A percentile compares a stretch with the other conserved stretches of the same genome.
phyloP scores from a whole-genome alignment of 2,797 vertebrate genomes.

The Chromis chromis region DNA sequence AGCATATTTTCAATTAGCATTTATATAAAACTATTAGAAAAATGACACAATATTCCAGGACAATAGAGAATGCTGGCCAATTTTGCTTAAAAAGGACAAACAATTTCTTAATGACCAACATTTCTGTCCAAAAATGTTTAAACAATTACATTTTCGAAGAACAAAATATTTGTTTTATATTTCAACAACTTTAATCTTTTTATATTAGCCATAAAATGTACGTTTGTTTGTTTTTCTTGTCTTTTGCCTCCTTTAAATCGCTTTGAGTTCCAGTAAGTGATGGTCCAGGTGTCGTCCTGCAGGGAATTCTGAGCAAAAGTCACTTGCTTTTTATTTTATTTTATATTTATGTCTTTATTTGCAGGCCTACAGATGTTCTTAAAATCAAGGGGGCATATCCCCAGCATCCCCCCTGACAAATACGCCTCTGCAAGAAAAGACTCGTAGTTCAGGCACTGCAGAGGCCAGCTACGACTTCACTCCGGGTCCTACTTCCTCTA shows the following conservation, averaged over 20 bases:
- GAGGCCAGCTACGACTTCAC: conserved; percentile 27
- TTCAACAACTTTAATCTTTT: not conserved
- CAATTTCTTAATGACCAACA: not conserved
- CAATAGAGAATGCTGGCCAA: no score
- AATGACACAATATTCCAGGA: no score
- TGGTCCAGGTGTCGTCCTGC: no score
- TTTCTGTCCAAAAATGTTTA: not conserved
- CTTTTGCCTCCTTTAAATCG: not conserved
- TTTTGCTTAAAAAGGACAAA: not conserved
- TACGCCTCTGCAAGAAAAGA: not conserved
- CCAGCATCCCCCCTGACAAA: no score
- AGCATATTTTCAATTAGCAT: no score
- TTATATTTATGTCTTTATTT: no score
- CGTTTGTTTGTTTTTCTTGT: not conserved
- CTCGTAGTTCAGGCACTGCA: conserved; percentile 51
- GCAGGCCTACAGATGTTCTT: no score
- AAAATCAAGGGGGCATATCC: no score
- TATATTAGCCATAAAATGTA: not conserved
- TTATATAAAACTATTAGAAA: no score
- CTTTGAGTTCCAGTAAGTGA: not conserved
- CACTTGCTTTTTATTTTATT: no score
- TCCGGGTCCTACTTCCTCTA: conserved; percentile 46
- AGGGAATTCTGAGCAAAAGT: no score
- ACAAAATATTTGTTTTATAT: not conserved
- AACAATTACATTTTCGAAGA: not conserved